These are phyloP conservation scores for Serranus cabrilla DNA, from an alignment of 2,797 vertebrate genomes.

Conservation along the genomic window DNA sequence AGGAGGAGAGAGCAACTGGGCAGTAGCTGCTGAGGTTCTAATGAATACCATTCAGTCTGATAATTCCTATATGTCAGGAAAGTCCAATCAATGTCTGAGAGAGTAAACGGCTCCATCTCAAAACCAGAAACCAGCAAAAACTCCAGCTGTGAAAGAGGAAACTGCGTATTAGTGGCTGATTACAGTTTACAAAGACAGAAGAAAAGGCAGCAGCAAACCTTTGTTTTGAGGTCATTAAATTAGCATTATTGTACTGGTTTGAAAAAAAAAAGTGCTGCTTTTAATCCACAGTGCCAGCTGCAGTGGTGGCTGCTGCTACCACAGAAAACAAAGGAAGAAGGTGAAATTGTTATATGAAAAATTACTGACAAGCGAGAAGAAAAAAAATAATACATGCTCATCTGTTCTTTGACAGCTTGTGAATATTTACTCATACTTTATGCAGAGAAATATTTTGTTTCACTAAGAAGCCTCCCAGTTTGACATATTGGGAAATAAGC, in stretches of 20 bases:
- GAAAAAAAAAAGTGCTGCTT: conserved; percentile 18
- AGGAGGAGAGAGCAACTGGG: conserved; percentile 18
- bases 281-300: conserved; percentile 6
- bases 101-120: neutral
- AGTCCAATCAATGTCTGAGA: neutral
- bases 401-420: neutral
- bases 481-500: neutral
- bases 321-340: conserved; percentile 19
- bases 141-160: conserved; percentile 18
- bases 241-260: conserved; percentile 3
- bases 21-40: conserved; percentile 11
- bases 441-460: neutral
- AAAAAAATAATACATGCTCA: neutral
- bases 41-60: conserved; percentile 1
- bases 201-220: neutral
- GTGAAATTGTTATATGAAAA: neutral
- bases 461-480: no score
- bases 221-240: neutral
- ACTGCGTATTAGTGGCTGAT: neutral
- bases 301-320: neutral
- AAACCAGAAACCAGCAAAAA: conserved; percentile 16
- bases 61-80: conserved; percentile 4
- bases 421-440: neutral
- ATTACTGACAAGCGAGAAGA: neutral
- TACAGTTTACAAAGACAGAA: neutral